Evolutionary conservation across 64 coral and sea anemone genomes (phyloP).

Genomic region (Dendrophyllia cribrosa): DNA sequence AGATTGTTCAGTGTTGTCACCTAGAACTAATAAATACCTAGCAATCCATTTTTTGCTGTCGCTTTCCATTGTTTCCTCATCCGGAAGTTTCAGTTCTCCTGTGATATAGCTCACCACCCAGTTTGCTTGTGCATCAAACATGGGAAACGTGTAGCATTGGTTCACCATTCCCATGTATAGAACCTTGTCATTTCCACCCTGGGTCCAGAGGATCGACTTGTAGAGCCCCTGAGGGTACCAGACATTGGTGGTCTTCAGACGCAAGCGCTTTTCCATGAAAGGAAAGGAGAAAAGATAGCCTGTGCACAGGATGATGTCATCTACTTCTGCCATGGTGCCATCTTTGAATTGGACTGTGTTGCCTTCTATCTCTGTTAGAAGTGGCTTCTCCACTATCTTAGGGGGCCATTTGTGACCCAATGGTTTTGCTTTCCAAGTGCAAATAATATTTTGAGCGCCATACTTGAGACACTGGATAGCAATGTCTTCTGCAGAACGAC

Average conservation of each 20-base stretch:
- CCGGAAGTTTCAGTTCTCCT: constrained; percentile 33
- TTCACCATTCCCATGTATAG: constrained; percentile 43
- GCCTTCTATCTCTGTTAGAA: constrained; percentile 47
- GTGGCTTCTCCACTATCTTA: constrained; percentile 33
- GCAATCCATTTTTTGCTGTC: constrained; percentile 39
- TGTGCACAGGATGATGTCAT: constrained; percentile 64
- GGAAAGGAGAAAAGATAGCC: constrained; percentile 55
- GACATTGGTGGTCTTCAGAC: constrained; percentile 21
- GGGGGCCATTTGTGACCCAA: constrained; percentile 72
- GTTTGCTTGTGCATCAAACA: constrained; percentile 59
- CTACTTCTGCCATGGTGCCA: constrained; percentile 34
- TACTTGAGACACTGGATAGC: constrained; percentile 53
- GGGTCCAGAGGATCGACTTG: constrained; percentile 30
- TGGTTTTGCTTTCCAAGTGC: constrained; percentile 19
- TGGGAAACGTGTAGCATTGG: constrained; percentile 55
- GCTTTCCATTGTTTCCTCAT: constrained; percentile 32
- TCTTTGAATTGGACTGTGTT: constrained; percentile 65
- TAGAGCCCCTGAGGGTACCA: constrained; percentile 41
- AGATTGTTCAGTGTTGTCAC: background rate
- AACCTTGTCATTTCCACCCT: constrained; percentile 42
- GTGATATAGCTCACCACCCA: constrained; percentile 48
- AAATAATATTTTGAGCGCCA: constrained; percentile 52
- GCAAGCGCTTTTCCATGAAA: constrained; percentile 34
- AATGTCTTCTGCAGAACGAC: constrained; percentile 64
- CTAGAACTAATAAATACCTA: background rate